A percentile compares a stretch with the other conserved stretches of the same genome.
Evolutionary conservation across 2,888 invertebrate species (phyloP).

Genomic region (Nesidiocoris tenuis): DNA sequence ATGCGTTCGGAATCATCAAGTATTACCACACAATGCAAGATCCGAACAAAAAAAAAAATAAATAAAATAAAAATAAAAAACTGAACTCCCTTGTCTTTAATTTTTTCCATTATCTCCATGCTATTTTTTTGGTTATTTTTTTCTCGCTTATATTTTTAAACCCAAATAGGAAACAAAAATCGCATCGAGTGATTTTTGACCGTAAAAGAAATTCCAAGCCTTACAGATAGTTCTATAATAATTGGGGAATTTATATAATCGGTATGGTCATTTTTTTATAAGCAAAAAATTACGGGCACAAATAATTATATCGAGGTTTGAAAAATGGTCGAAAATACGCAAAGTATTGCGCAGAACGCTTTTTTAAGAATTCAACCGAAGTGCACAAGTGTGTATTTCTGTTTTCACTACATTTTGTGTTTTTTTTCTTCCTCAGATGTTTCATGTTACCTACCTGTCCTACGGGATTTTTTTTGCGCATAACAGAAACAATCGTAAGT

Average conservation of each 20-base stretch:
- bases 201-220: constrained; percentile 20
- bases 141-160: not conserved
- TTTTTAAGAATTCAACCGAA: no score
- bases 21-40: not conserved
- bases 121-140: constrained; percentile 15
- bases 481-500: no score
- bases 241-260: not conserved
- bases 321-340: no score
- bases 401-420: no score
- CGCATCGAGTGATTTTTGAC: not conserved
- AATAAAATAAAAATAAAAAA: not conserved
- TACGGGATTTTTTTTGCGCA: no score
- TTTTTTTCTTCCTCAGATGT: not conserved
- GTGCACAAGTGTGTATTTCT: no score
- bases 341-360: not conserved
- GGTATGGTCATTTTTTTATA: not conserved
- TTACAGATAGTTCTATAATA: constrained; percentile 12
- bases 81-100: not conserved
- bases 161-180: not conserved
- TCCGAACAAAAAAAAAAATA: not conserved
- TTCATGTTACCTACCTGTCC: not conserved
- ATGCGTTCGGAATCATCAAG: constrained; percentile 4
- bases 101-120: constrained; percentile 10
- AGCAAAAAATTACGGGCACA: not conserved
- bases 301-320: not conserved